These are phyloP conservation scores for Anomalospiza imberbis DNA, from an alignment of 2,797 vertebrate genomes.

Conservation along the genomic window DNA sequence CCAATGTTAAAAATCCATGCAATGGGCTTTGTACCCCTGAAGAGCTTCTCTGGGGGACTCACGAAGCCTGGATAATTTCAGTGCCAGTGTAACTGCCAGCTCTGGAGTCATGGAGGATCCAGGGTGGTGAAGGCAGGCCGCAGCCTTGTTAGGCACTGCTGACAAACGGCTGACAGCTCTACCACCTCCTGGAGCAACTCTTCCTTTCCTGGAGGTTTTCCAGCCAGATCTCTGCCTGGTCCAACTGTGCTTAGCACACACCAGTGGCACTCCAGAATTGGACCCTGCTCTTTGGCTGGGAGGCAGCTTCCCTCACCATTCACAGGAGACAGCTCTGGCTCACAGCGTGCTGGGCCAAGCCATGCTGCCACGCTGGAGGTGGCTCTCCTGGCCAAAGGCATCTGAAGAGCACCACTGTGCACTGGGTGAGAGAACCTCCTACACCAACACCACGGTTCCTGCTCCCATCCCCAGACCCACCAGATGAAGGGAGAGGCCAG, in stretches of 20 bases:
- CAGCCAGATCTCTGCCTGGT: background rate
- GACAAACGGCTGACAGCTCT: background rate
- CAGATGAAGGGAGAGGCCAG: background rate
- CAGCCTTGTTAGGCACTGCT: background rate
- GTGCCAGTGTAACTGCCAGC: background rate
- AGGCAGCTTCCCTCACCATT: background rate
- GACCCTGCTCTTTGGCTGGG: background rate
- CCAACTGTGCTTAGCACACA: background rate
- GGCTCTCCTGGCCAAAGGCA: background rate
- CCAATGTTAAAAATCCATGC: fast-evolving
- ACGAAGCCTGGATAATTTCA: fast-evolving
- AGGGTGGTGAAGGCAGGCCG: background rate
- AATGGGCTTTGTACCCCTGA: background rate
- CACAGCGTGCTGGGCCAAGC: background rate
- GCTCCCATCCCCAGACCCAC: background rate
- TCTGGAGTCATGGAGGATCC: background rate
- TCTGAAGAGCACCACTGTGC: background rate
- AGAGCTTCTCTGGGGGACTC: background rate
- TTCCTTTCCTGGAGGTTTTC: conserved; percentile 1
- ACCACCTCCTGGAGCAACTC: background rate
- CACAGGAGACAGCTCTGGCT: background rate
- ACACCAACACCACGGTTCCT: fast-evolving
- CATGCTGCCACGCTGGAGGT: fast-evolving
- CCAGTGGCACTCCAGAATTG: background rate
- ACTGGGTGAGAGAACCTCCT: fast-evolving